Base-by-base conservation (phyloP, 2,888 invertebrate species). In the Oxytorus armatus region DNA sequence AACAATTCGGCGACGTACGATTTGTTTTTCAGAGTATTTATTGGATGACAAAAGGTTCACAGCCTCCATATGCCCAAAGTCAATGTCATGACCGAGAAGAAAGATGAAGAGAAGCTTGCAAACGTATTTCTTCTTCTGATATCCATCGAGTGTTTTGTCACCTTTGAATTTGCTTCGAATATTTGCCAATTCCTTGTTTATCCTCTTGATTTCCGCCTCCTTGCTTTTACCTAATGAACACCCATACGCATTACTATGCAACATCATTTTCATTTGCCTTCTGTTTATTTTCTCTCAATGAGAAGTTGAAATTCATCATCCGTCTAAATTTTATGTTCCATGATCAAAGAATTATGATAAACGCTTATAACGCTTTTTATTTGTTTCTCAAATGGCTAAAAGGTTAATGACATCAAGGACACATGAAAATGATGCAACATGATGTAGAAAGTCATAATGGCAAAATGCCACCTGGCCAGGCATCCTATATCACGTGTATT, bases 61-160 rank as follows among this genome's bases (percentile, higher is more conserved):
- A 68, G 99, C 99, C 93, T 99, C 99, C 99, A 99, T 99, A 93
- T 99, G 99, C 83, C 99, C 99, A 93, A 99, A 99, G 93, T 99
- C 99, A 92, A 99, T 99, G 93, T 99, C 99, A 93, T 99, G 99
- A 85, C 99, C 99, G 88, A 99, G 95, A 85, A 99, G 94, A 93
- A 99, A 99, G 92, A 99, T 99, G 93, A 99, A 99, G 85, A 99
- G 93, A 86, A 99, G 94, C 93, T 99, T 99, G 94, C 99, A 99
- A 81, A 99, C 99, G 94, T 99, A 99, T 93, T 99, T 99, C 94
- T 99, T 99, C 95, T 99, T 99, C 92, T 99, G 99, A 93, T 99
- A 99, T 47, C 99, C 99, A 94, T 99, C 99, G 79, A 99, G 94
- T 63, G 99, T 99, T 94, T 99, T 99, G 92, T 99, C 99, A 82